Percentiles rank a stretch among this genome's conserved stretches.
Evolutionary conservation across 2,888 invertebrate genomes (phyloP).

Genomic region (Abrostola triplasia): DNA sequence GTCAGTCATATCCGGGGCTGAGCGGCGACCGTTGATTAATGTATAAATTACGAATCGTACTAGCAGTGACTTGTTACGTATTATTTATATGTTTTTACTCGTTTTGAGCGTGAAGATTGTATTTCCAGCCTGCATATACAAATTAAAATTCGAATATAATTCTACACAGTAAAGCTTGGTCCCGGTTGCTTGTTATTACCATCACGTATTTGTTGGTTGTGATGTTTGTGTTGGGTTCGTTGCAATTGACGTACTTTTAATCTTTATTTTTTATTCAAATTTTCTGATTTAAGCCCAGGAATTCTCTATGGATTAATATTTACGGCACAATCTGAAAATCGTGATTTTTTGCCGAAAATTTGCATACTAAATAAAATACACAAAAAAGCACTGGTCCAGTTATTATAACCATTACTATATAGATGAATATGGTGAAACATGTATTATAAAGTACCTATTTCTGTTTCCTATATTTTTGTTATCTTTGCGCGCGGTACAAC

Average conservation of each 20-base stretch:
- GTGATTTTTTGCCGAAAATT: background rate
- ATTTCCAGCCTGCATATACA: constrained; percentile 1
- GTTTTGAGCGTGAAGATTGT: background rate
- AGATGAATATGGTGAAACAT: no score
- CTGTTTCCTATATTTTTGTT: no score
- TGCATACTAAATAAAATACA: background rate
- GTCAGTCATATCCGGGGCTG: constrained; percentile 69
- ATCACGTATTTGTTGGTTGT: constrained; percentile 5
- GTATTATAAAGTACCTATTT: no score
- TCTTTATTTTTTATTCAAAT: background rate
- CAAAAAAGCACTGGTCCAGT: background rate
- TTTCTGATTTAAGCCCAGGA: background rate
- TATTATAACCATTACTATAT: background rate
- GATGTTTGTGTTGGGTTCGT: constrained; percentile 1
- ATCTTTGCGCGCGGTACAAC: no score
- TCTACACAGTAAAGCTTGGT: background rate
- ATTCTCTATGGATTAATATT: constrained; percentile 2
- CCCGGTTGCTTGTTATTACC: background rate
- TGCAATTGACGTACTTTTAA: background rate
- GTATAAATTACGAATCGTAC: constrained; percentile 67
- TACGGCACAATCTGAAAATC: constrained; percentile 3
- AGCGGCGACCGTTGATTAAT: constrained; percentile 70
- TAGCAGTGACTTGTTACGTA: constrained; percentile 14
- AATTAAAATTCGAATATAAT: constrained; percentile 4
- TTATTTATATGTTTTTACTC: background rate